Base-by-base conservation (phyloP, 2,888 invertebrate genomes). In the Desoria tigrina region DNA sequence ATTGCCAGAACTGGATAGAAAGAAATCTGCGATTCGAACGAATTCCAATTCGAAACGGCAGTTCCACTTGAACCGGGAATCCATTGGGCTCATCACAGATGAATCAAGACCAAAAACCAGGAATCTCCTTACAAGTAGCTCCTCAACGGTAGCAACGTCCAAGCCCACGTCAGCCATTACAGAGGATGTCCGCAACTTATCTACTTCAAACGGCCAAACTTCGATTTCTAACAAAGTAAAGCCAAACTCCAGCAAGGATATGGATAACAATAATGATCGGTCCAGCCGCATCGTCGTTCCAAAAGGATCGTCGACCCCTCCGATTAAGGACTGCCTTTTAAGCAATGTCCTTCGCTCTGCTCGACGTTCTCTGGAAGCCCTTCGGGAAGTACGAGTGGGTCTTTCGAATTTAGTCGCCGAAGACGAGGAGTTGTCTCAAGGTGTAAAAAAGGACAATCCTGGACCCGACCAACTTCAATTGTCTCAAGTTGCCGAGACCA, bases 341-440 rank as follows among this genome's bases (percentile, higher is more conserved):
- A 65, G 51, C 39, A 71, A 69, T 45, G 74, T 72, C 4, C 65
- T 74, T 9, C 67, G 68, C n/a, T 71, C 74, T 0, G 69, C 71
- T 11, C 54, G 60, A 11, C 66, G 69, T 2, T 72, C 66, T 18
- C 21, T 74, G 2, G 51, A 55, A 3, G 69, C 68, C n/a, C 61
- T 74, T 2, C 64, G 56, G 0, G 57, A 56, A 16, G 74, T 72
- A 7, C 71, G 71, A 42, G 71, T 72, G 23, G 64, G 64, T 18
- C 50, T 74, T 11, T 68, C 71, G 18, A 42, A 53, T 1, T 42
- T 74, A 1, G 69, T 71, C 0, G 68, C 74, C 6, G 21, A 67
- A n/a, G 74, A 74, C 54, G 74, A 74, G 26, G 69, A 66, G n/a
- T 21, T 74, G 14, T 66, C 71, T 14, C 62, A 62, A 55, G 74